phyloP scores from a whole-genome alignment of 2,797 vertebrate species.

The Xiphorhynchus erythropygius region DNA sequence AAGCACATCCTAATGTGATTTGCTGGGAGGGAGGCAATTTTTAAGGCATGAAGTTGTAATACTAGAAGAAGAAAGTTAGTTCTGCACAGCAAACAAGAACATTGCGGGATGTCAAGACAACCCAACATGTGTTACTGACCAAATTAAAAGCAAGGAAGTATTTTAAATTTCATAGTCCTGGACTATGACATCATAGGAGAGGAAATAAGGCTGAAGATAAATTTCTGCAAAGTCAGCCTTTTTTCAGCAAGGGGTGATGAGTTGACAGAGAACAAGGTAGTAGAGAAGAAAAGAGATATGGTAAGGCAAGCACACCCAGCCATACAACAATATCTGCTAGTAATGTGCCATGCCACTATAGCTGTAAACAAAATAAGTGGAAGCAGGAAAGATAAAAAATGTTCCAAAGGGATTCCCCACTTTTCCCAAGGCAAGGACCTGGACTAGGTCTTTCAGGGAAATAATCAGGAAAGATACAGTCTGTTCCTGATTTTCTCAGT shows the following conservation, averaged over 20 bases:
- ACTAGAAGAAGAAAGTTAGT: background rate
- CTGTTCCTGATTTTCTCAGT: background rate
- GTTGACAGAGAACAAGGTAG: background rate
- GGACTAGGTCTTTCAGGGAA: background rate
- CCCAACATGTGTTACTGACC: background rate
- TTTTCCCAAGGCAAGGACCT: background rate
- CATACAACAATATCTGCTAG: background rate
- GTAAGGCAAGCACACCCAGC: background rate
- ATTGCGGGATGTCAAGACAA: background rate
- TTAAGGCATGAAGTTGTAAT: background rate
- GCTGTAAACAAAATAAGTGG: background rate
- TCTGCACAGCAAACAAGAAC: background rate
- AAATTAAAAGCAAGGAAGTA: background rate
- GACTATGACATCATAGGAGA: background rate
- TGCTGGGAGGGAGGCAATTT: background rate
- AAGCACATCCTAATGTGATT: background rate
- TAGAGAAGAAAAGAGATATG: background rate
- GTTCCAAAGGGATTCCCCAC: background rate
- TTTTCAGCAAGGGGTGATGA: background rate
- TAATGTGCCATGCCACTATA: rapidly evolving
- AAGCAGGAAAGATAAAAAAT: background rate
- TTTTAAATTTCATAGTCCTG: background rate
- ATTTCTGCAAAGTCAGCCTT: background rate
- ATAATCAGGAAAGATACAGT: background rate
- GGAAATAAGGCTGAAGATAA: background rate